Base-by-base conservation (phyloP, 2,888 invertebrate genomes). In the Drosophila suboccidentalis region DNA sequence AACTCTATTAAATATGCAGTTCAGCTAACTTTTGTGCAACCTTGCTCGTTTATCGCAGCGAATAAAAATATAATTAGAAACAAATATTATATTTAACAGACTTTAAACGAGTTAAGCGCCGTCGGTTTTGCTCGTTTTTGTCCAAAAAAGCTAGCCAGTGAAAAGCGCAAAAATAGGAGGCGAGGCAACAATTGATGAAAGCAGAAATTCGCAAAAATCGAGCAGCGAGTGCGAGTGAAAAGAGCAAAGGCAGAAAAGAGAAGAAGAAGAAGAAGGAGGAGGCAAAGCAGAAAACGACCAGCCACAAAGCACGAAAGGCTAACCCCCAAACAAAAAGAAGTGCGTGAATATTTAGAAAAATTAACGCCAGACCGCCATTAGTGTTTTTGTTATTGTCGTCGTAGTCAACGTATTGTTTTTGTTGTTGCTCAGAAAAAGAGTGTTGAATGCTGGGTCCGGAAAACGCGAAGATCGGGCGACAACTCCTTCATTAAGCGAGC, bases 331-430 rank as follows among this genome's bases (percentile, higher is more conserved):
- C 58, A 75, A 65, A 78, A 80, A 53, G 39, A 53, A 81, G 81
- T 83, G 81, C 81, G 81, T 80, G 84, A 81, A 83, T 77, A 85
- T 79, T 82, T 82, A 82, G 89, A 71, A 84, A 86, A 84, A 86
- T 75, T 88, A 88, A 86, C 83, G 80, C 80, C 88, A 80, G 59
- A 73, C 63, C 77, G 78, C 78, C 78, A 78, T 78, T 77, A 72
- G 81, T 78, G 78, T 81, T 81, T 77, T 77, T 80, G 78, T 80
- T 73, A 62, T 77, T 65, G 62, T 76, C 51, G 74, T 77, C 70
- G 75, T 64, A 57, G 54, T 69, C 62, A 54, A 68, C 62, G 69
- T 75, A 55, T 66, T 55, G 58, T 79, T 73, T 67, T 66, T 80
- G 58, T 74, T 80, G 71, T 75, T 70, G 26, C n/a, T 29, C 17